A percentile compares a stretch with the other conserved stretches of the same genome.
phyloP scores from a whole-genome alignment of 2,113 vertebrate species.

The Danionella cerebrum region DNA sequence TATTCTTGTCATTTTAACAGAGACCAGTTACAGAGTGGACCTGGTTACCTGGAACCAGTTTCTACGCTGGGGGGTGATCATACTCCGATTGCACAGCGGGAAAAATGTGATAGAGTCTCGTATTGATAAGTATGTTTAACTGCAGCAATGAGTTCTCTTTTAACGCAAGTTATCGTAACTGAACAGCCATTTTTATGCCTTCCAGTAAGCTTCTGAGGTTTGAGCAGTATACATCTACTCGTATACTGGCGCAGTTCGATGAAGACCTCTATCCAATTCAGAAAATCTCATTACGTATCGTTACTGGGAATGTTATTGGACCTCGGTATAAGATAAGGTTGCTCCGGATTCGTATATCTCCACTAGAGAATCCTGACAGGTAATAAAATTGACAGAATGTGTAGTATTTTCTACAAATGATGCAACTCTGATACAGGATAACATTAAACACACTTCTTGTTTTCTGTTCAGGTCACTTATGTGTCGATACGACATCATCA shows the following conservation, averaged over 20 bases:
- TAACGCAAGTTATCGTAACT: no score
- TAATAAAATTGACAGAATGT: no score
- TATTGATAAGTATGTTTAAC: slow-evolving; percentile 76
- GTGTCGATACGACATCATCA: slow-evolving; percentile 80
- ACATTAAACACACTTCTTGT: neutral
- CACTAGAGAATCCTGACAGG: slow-evolving; percentile 72
- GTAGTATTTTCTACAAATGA: neutral
- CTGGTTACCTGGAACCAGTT: slow-evolving; percentile 83
- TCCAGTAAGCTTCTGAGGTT: slow-evolving; percentile 72
- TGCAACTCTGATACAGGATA: neutral
- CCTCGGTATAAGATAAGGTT: slow-evolving; percentile 83
- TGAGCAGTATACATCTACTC: slow-evolving; percentile 76
- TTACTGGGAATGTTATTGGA: slow-evolving; percentile 73
- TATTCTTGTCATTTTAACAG: slow-evolving; percentile 52
- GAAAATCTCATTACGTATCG: slow-evolving; percentile 77
- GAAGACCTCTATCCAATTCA: slow-evolving; percentile 71
- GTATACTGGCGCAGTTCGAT: slow-evolving; percentile 79
- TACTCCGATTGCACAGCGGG: slow-evolving; percentile 67
- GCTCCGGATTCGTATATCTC: slow-evolving; percentile 69
- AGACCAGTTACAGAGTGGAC: slow-evolving; percentile 82
- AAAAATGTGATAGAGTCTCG: slow-evolving; percentile 68
- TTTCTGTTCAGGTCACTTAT: slow-evolving; percentile 63
- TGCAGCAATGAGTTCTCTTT: no score
- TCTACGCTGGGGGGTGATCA: slow-evolving; percentile 77
- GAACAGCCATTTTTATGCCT: no score